Conservation (phyloP, 2,797 vertebrate species). For the Taenioides sp. region DNA sequence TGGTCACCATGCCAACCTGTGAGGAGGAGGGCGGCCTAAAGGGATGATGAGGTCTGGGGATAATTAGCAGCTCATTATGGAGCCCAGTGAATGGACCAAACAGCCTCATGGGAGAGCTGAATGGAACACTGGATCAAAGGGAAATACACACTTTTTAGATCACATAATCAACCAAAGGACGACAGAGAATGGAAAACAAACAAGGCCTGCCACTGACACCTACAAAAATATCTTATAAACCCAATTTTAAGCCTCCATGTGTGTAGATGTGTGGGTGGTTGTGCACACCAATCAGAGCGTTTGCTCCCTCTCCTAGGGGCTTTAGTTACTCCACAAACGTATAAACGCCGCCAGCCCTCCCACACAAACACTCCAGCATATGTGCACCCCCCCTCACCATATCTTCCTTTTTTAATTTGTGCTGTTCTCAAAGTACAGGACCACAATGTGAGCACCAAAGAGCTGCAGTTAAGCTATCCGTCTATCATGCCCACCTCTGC, state of each 20-base stretch:
- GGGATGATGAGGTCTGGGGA: slow-evolving; percentile 69
- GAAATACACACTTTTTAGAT: slow-evolving; percentile 44
- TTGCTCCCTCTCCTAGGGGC: slow-evolving; percentile 33
- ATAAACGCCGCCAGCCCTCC: slow-evolving; percentile 30
- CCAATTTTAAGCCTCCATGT: slow-evolving; percentile 44
- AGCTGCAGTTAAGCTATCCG: slow-evolving; percentile 45
- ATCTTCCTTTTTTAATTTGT: slow-evolving; percentile 26
- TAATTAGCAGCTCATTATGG: slow-evolving; percentile 74
- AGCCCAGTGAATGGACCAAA: slow-evolving; percentile 58
- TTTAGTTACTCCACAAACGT: slow-evolving; percentile 47
- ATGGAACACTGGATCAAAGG: slow-evolving; percentile 64
- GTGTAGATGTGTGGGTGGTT: slow-evolving; percentile 22
- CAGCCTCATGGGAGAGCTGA: slow-evolving; percentile 48
- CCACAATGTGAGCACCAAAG: slow-evolving; percentile 33
- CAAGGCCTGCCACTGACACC: slow-evolving; percentile 57
- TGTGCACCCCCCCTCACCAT: slow-evolving; percentile 10
- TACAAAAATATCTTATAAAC: slow-evolving; percentile 65
- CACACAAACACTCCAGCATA: slow-evolving; percentile 16
- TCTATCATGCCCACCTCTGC: slow-evolving; percentile 35
- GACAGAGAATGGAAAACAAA: slow-evolving; percentile 32
- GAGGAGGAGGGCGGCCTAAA: slow-evolving; percentile 57
- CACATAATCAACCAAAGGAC: slow-evolving; percentile 36
- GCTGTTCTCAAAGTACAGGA: slow-evolving; percentile 22
- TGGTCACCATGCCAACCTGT: slow-evolving; percentile 72
- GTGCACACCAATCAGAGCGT: slow-evolving; percentile 36